Base-by-base conservation (phyloP, 2,888 invertebrate genomes). In the Nemotelus nigrinus region DNA sequence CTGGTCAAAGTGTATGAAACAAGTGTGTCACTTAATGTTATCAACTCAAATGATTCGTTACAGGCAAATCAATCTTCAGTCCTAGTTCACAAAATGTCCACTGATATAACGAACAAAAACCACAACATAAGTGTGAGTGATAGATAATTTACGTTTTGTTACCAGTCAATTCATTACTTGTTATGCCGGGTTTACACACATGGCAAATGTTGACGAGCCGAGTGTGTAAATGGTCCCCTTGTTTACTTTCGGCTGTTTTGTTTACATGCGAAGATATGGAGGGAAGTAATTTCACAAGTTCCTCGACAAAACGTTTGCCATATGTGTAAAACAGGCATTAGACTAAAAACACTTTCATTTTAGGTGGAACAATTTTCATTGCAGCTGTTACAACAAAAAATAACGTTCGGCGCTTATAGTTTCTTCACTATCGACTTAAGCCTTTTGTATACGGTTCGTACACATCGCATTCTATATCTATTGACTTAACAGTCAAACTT, bases 301-400 rank as follows among this genome's bases (percentile, higher is more conserved):
- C n/a, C n/a, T n/a, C n/a, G n/a, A n/a, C n/a, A n/a, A n/a, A n/a
- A n/a, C n/a, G n/a, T n/a, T n/a, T n/a, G n/a, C n/a, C n/a, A n/a
- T n/a, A n/a, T n/a, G n/a, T n/a, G n/a, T n/a, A n/a, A n/a, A n/a
- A n/a, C n/a, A n/a, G n/a, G n/a, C n/a, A n/a, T n/a, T 2, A 10
- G 5, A 53, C 10, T 6, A 7, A 53, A 53, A 7, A 7, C 10
- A 3, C 7, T 63, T 63, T 3, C 4, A 2, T 63, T 77, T 43
- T 70, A 88, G 89, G 86, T 88, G 74, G 87, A 88, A 79, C 87
- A 87, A 81, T 88, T 88, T 80, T 88, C 88, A 0, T 81, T 89
- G 70, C 88, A 89, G 81, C 82, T 89, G 79, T 80, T 88, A 0
- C 88, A 89, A 81, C 89, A 89, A 80, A 86, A 87, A 78, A 81